phyloP scores from a whole-genome alignment of 2,888 invertebrate genomes.

The Hoplodrina blanda region DNA sequence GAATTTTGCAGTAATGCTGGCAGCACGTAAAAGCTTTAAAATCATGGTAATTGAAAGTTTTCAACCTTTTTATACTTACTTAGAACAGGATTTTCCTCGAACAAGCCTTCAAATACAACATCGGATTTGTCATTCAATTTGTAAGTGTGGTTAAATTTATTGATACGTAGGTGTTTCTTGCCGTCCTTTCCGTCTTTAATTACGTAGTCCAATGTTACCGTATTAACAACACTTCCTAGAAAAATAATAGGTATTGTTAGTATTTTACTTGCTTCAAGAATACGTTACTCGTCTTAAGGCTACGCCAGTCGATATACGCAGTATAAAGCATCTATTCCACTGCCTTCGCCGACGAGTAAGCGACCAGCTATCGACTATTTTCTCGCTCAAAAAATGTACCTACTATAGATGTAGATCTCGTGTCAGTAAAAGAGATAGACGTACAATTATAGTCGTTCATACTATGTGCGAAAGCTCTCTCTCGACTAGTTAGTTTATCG shows the following conservation, averaged over 20 bases:
- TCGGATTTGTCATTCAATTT: constrained; percentile 31
- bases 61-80: constrained; percentile 30
- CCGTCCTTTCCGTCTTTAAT: constrained; percentile 29
- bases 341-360: too few relatives aligned
- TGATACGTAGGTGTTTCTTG: constrained; percentile 21
- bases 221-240: neutral
- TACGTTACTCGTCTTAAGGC: too few relatives aligned
- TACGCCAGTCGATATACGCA: neutral
- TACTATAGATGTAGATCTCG: too few relatives aligned
- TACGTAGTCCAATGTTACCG: neutral
- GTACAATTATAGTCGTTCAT: too few relatives aligned
- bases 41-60: neutral
- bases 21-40: too few relatives aligned
- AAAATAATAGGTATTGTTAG: neutral
- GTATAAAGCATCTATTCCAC: neutral
- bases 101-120: constrained; percentile 34
- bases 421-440: too few relatives aligned
- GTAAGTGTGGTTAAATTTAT: constrained; percentile 38
- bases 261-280: neutral
- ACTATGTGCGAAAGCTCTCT: too few relatives aligned
- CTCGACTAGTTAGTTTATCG: too few relatives aligned
- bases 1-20: too few relatives aligned
- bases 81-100: constrained; percentile 26
- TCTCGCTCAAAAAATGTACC: too few relatives aligned
- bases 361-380: too few relatives aligned